These are phyloP conservation scores for Mellilla xanthometata DNA, from an alignment of 2,888 invertebrate genomes.

Conservation along the genomic window DNA sequence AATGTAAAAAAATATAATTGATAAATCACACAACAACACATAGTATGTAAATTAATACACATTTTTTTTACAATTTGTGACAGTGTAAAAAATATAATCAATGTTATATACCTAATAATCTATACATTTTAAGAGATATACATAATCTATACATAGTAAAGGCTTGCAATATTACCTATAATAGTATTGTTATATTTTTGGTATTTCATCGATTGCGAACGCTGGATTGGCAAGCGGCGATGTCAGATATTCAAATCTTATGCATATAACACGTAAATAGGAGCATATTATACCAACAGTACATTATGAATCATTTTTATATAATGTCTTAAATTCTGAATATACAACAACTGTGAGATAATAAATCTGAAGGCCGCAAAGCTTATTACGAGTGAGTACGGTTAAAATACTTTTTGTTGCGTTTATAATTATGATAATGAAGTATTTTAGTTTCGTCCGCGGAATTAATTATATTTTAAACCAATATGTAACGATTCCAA, in stretches of 20 bases:
- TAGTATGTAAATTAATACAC: neutral
- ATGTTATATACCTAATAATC: constrained; percentile 25
- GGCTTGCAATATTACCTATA: constrained; percentile 13
- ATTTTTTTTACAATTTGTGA: constrained; percentile 14
- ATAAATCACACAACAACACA: constrained; percentile 5
- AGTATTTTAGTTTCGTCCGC: neutral
- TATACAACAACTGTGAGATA: constrained; percentile 11
- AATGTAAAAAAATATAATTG: too few relatives aligned
- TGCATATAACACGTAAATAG: too few relatives aligned
- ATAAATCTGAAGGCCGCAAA: constrained; percentile 28
- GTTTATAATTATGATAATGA: too few relatives aligned
- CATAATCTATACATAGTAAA: constrained; percentile 21
- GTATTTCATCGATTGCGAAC: constrained; percentile 11
- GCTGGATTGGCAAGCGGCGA: too few relatives aligned
- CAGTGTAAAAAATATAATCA: constrained; percentile 33
- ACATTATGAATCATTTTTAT: too few relatives aligned
- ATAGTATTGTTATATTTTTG: constrained; percentile 19
- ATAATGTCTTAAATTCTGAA: too few relatives aligned
- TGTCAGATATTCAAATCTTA: too few relatives aligned
- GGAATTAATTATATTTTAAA: too few relatives aligned
- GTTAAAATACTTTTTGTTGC: constrained; percentile 19
- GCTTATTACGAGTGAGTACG: constrained; percentile 16
- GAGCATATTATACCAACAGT: too few relatives aligned
- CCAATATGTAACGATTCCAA: too few relatives aligned
- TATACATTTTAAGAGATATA: constrained; percentile 24